phyloP scores from a whole-genome alignment of 2,888 invertebrate species.

The Parnassius mnemosyne region DNA sequence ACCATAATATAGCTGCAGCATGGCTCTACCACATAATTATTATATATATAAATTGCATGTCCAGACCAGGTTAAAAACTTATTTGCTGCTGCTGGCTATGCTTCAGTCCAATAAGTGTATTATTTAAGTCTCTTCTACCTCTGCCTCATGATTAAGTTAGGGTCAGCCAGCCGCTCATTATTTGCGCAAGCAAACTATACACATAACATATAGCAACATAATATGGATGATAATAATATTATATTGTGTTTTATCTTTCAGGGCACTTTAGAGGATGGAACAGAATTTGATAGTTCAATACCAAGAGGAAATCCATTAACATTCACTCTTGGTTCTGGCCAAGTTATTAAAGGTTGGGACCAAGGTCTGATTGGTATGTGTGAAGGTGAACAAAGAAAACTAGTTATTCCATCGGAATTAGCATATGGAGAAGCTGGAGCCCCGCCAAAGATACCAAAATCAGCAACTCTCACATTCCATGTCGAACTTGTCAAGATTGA shows the following conservation, averaged over 20 bases:
- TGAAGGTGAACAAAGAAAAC: slow-evolving; percentile 90
- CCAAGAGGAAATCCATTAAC: slow-evolving; percentile 87
- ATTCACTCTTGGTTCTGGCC: slow-evolving; percentile 90
- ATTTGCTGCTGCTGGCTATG: too few relatives aligned
- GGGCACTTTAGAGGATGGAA: slow-evolving; percentile 91
- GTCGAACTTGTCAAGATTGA: slow-evolving; percentile 90
- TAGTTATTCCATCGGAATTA: slow-evolving; percentile 91
- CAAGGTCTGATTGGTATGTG: slow-evolving; percentile 94
- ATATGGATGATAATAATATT: too few relatives aligned
- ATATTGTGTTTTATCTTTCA: slow-evolving; percentile 53
- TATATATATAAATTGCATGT: too few relatives aligned
- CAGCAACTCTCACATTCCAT: slow-evolving; percentile 89
- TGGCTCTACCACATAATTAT: too few relatives aligned
- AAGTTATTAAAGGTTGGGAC: slow-evolving; percentile 96
- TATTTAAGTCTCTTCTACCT: too few relatives aligned
- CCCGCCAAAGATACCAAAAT: slow-evolving; percentile 90
- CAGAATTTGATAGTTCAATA: slow-evolving; percentile 92
- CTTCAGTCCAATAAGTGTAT: too few relatives aligned
- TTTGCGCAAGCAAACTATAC: too few relatives aligned
- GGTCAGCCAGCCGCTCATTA: too few relatives aligned
- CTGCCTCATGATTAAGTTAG: too few relatives aligned
- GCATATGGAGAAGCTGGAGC: slow-evolving; percentile 91
- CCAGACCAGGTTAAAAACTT: too few relatives aligned
- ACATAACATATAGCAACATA: too few relatives aligned
- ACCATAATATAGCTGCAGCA: too few relatives aligned